Conservation (phyloP, 2,797 vertebrate genomes). For the Halcyon leucocephala region DNA sequence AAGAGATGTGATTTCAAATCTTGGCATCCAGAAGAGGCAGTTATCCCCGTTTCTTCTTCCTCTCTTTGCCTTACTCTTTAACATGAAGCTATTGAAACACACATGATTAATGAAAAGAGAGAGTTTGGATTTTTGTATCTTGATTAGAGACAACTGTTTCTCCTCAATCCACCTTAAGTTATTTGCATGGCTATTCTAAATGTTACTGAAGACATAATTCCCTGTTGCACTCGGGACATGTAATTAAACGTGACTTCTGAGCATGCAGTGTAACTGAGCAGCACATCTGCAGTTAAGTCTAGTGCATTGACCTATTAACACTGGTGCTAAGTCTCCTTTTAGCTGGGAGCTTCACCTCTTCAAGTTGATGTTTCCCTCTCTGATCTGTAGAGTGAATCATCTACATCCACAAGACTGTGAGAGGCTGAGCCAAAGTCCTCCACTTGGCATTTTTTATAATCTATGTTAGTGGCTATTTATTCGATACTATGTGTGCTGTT, state of each 20-base stretch:
- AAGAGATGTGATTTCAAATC: background rate
- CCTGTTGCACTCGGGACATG: background rate
- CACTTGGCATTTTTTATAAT: background rate
- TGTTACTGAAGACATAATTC: background rate
- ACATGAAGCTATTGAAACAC: background rate
- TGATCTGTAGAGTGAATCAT: background rate
- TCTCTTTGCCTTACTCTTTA: background rate
- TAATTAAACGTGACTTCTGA: background rate
- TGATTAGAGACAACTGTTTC: background rate
- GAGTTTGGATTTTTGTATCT: background rate
- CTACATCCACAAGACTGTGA: background rate
- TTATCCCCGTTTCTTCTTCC: background rate
- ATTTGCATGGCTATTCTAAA: background rate
- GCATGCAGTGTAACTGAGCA: background rate
- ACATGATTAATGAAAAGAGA: background rate
- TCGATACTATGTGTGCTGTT: background rate
- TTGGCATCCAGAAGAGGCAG: background rate
- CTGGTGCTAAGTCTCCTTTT: background rate
- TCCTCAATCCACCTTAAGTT: background rate
- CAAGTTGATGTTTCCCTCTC: background rate
- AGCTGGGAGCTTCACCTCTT: background rate
- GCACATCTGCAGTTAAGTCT: background rate
- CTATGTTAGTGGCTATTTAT: background rate
- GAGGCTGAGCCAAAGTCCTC: background rate
- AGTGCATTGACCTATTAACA: background rate